Conservation (phyloP, 1,140 invertebrate genomes). For the Gonioctena quinquepunctata region DNA sequence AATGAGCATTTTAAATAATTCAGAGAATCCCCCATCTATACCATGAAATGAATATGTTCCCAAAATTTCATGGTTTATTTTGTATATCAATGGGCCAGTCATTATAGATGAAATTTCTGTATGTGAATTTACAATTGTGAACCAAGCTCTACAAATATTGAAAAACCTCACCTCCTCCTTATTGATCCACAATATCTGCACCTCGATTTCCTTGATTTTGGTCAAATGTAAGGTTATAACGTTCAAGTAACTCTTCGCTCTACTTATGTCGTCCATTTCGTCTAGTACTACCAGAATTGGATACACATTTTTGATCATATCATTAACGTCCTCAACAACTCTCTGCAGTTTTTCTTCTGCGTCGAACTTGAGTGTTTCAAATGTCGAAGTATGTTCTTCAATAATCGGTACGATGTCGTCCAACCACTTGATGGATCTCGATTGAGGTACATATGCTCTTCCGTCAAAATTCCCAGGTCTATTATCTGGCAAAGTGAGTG, state of each 20-base stretch:
- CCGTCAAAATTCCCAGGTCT: constrained; percentile 25
- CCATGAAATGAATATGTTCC: no score
- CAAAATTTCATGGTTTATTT: no score
- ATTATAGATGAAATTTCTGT: no score
- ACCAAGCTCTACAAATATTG: no score
- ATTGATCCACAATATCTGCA: constrained; percentile 82
- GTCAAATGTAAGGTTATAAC: constrained; percentile 72
- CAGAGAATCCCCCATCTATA: no score
- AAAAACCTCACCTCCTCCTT: constrained; percentile 77
- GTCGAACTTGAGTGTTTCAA: constrained; percentile 77
- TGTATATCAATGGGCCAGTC: no score
- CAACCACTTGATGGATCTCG: constrained; percentile 72
- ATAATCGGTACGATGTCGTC: constrained; percentile 71
- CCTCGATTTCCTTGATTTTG: constrained; percentile 71
- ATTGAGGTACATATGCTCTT: constrained; percentile 66
- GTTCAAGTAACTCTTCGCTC: constrained; percentile 67
- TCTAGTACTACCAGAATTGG: constrained; percentile 64
- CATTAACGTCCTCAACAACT: constrained; percentile 71
- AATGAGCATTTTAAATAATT: no score
- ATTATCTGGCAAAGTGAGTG: constrained; percentile 57
- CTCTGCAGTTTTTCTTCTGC: constrained; percentile 77
- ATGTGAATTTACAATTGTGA: no score
- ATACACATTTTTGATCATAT: constrained; percentile 68
- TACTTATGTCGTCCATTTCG: constrained; percentile 60
- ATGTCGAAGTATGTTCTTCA: constrained; percentile 69